Evolutionary conservation across 2,113 vertebrate species (phyloP).

Genomic region (Tenebrosternarchus preto): DNA sequence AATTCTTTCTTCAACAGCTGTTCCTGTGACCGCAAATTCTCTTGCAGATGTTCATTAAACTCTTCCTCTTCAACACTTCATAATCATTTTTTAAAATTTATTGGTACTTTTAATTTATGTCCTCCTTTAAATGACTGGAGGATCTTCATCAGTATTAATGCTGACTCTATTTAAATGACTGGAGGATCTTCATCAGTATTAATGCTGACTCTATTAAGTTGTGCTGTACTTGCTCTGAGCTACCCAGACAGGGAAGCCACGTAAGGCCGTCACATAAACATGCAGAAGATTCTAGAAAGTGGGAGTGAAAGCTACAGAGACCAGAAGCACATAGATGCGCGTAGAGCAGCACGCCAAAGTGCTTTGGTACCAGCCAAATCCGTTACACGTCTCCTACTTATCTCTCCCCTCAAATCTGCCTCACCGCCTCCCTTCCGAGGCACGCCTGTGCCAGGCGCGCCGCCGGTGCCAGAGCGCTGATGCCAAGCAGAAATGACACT

Average conservation of each 20-base stretch:
- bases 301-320: conserved; percentile 11
- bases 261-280: conserved; percentile 37
- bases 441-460: conserved; percentile 65
- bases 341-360: conserved; percentile 32
- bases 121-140: conserved; percentile 10
- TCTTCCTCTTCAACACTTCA: conserved; percentile 13
- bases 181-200: conserved; percentile 15
- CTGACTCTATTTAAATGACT: conserved; percentile 47
- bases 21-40: neutral
- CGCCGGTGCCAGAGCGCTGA: conserved; percentile 74
- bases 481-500: conserved; percentile 76
- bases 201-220: conserved; percentile 48
- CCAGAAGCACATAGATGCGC: conserved; percentile 16
- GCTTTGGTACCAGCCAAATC: conserved; percentile 44
- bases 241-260: conserved; percentile 25
- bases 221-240: conserved; percentile 38
- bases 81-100: conserved; percentile 35
- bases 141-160: conserved; percentile 22
- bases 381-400: conserved; percentile 52
- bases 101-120: conserved; percentile 42
- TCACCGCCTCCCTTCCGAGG: conserved; percentile 19
- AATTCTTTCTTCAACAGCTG: conserved; percentile 17
- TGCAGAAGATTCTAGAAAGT: conserved; percentile 29
- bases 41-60: conserved; percentile 24
- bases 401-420: conserved; percentile 43